Evolutionary conservation across 2,797 vertebrate genomes (phyloP).

Genomic region (Hydrolagus colliei): DNA sequence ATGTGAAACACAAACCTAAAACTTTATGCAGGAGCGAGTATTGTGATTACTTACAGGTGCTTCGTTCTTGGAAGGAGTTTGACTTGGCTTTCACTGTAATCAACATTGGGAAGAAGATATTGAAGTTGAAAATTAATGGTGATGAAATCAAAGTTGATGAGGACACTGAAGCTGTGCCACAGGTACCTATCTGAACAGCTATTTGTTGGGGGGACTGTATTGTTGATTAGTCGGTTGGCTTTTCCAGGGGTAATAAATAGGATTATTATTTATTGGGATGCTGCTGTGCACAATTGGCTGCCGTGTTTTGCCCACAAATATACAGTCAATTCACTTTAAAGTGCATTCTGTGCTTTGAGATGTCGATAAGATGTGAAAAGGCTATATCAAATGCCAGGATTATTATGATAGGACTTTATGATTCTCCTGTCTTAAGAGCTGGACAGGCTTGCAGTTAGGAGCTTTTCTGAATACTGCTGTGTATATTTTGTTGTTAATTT

Average conservation of each 20-base stretch:
- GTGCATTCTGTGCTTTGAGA: too few species aligned
- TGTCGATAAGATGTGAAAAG: too few species aligned
- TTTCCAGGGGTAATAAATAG: too few species aligned
- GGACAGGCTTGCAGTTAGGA: too few species aligned
- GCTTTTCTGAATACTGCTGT: neutral
- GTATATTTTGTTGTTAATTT: neutral
- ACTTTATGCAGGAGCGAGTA: neutral
- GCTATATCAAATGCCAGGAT: too few species aligned
- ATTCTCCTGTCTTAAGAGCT: too few species aligned
- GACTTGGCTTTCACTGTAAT: constrained; percentile 63
- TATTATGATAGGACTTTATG: too few species aligned
- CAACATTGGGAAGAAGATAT: constrained; percentile 68
- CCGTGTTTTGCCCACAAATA: too few species aligned
- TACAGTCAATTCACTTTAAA: too few species aligned
- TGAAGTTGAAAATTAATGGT: constrained; percentile 50
- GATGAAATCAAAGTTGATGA: neutral
- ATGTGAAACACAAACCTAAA: neutral
- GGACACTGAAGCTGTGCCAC: neutral
- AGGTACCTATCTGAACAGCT: neutral
- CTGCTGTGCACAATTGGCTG: too few species aligned
- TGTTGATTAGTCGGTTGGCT: too few species aligned
- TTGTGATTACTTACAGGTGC: constrained; percentile 56
- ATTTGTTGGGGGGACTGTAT: neutral
- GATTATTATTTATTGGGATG: too few species aligned
- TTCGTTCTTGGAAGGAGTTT: constrained; percentile 63